Percentiles rank a stretch among this genome's conserved stretches.
Conservation (phyloP, 2,113 vertebrate species). For the Hepsetus odoe region DNA sequence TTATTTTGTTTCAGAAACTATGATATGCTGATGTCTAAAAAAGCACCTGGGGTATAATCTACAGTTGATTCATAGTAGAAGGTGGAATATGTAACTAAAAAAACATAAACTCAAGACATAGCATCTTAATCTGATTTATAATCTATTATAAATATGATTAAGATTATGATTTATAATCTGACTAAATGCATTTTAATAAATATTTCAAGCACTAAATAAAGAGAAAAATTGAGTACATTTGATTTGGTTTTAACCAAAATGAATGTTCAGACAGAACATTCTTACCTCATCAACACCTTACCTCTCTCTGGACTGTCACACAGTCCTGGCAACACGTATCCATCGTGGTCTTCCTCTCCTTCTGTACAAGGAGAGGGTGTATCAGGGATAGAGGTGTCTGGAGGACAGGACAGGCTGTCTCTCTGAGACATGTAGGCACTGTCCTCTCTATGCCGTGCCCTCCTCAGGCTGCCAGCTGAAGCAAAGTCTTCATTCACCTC, state of each 20-base stretch:
- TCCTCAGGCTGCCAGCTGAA: conserved; percentile 72
- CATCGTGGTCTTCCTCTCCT: conserved; percentile 83
- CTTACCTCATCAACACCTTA: conserved; percentile 57
- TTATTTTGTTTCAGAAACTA: too few species aligned
- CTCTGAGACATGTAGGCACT: conserved; percentile 86
- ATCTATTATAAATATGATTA: too few species aligned
- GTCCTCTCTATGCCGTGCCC: conserved; percentile 80
- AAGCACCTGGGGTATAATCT: too few species aligned
- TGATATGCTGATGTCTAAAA: too few species aligned
- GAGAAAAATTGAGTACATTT: too few species aligned
- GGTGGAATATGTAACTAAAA: too few species aligned
- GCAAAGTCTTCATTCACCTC: conserved; percentile 81
- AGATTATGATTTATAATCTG: too few species aligned
- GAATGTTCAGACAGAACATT: not conserved
- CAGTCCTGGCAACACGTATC: conserved; percentile 86
- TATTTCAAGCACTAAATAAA: too few species aligned
- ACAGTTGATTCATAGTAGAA: too few species aligned
- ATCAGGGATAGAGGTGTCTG: conserved; percentile 59
- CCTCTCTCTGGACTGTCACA: conserved; percentile 78
- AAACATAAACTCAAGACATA: too few species aligned
- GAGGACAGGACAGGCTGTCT: conserved; percentile 80
- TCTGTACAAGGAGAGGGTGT: conserved; percentile 76
- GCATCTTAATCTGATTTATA: too few species aligned
- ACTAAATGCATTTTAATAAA: too few species aligned
- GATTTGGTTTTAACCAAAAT: not conserved